Base-by-base conservation (phyloP, 30 jellyfish, hydroid and myxozoan species). In the Hydractinia symbiolongicarpus region DNA sequence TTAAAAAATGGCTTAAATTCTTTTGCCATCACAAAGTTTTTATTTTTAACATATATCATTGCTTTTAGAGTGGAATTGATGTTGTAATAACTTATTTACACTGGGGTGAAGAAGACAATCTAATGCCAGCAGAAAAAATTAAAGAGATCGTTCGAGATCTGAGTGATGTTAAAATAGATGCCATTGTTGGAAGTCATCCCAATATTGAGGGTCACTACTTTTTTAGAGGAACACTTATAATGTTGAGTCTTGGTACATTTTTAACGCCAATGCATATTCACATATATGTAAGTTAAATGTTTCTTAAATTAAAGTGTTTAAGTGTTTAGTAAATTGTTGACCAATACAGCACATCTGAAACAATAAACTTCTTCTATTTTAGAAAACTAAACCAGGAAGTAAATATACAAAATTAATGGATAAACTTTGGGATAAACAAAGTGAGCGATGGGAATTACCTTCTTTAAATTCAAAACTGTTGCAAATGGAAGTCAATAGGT, bases 191-290 rank as follows among this genome's bases (percentile, higher is more conserved):
- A 6, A 49, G 85, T 1, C 85, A 77, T 50, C 85, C 85, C 5
- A 53, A 49, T 21, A 55, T 77, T 44, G 76, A 77, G 14, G 73
- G 73, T 8, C 85, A 77, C 53, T 77, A 77, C n/a, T 77, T 17
- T 60, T 60, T 54, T 60, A 10, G 56, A 77, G 73, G 73, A n/a
- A 77, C 66, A 20, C n/a, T 77, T 76, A 77, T 77, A 8, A 52
- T 55, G 11, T 61, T 77, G 77, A 77, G 53, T 53, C 15, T 77
- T 54, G 85, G 85, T 53, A 77, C 61, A 13, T 64, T 77, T 9
- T 55, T 77, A 4, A 77, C 85, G 44, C 85, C 85, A 53, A 77
- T 77, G 85, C 85, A 77, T 61, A 58, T 77, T 60, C 85, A 61
- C 51, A 49, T 77, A 54, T 77, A 60, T 44, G 85, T 77, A 77